phyloP scores from a whole-genome alignment of 2,113 vertebrate species.

The Nyctibius bracteatus region DNA sequence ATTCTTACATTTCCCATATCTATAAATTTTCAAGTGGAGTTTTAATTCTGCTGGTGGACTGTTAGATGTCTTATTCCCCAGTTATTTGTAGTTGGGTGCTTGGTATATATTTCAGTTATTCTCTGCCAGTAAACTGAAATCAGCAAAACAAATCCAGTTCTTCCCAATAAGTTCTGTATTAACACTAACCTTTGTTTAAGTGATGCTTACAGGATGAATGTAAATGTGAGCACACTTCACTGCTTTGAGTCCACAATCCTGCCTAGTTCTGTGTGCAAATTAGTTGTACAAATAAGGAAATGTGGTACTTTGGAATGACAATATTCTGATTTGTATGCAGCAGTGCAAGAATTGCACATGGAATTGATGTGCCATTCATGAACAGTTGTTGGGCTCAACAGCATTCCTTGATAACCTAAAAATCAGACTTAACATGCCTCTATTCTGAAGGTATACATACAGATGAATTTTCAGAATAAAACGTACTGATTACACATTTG shows the following conservation, averaged over 20 bases:
- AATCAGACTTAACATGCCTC: background rate
- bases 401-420: background rate
- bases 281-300: background rate
- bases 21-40: background rate
- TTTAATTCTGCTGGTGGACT: background rate
- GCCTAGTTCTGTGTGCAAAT: background rate
- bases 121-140: background rate
- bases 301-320: background rate
- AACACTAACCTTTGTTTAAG: background rate
- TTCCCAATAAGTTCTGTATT: background rate
- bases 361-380: accelerated
- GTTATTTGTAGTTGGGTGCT: background rate
- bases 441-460: background rate
- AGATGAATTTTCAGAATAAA: background rate
- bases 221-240: background rate
- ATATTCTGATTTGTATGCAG: background rate
- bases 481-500: background rate
- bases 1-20: background rate
- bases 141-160: background rate
- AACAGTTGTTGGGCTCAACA: background rate
- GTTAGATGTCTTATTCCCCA: background rate
- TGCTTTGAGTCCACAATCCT: background rate
- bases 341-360: background rate
- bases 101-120: background rate
- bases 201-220: background rate